Evolutionary conservation across 2,888 invertebrate genomes (phyloP).

Genomic region (Melanargia galathea): DNA sequence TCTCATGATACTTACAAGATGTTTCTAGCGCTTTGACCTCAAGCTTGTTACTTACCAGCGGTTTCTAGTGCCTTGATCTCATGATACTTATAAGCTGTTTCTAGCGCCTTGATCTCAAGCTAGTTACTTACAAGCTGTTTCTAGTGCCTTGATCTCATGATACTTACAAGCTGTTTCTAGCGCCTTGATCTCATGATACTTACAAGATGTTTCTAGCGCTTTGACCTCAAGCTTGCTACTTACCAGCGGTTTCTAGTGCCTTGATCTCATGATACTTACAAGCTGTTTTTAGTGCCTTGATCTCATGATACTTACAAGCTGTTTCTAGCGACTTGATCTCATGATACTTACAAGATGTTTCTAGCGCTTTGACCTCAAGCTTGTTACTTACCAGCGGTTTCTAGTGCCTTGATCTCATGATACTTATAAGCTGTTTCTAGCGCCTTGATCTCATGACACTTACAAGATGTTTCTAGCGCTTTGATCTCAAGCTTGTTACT

Average conservation of each 20-base stretch:
- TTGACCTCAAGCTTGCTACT: neutral
- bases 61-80: no score
- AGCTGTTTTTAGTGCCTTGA: neutral
- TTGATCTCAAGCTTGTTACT: constrained; percentile 79
- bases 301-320: neutral
- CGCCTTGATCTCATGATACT: neutral
- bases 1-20: no score
- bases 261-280: neutral
- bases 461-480: constrained; percentile 74
- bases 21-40: no score
- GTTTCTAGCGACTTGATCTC: neutral
- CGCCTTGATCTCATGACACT: neutral
- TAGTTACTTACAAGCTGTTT: constrained; percentile 74
- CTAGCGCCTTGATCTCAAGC: no score
- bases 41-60: no score
- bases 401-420: neutral
- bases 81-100: no score
- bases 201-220: neutral
- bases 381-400: neutral
- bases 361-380: neutral
- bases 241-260: neutral
- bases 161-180: neutral
- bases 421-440: no score
- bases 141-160: constrained; percentile 87
- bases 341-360: neutral